Percentiles rank a stretch among this genome's conserved stretches.
Conservation (phyloP, 2,888 invertebrate species). For the Eristalis pertinax region DNA sequence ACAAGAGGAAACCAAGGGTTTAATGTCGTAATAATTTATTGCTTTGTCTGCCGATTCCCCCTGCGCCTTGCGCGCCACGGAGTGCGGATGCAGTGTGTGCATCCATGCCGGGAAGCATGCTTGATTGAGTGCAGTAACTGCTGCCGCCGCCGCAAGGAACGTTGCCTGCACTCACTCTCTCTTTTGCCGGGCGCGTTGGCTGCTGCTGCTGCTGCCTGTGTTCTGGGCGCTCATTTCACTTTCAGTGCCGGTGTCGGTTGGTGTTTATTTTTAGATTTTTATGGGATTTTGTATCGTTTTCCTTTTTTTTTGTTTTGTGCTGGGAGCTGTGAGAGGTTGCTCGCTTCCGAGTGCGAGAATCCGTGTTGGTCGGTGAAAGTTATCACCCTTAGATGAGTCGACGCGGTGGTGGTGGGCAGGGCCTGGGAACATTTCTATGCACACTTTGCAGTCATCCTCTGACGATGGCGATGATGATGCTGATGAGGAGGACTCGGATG, state of each 20-base stretch:
- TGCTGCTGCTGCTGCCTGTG: too few species aligned
- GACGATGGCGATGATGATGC: slow-evolving; percentile 23
- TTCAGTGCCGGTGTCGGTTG: slow-evolving; percentile 38
- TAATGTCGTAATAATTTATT: slow-evolving; percentile 70
- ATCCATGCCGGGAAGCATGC: slow-evolving; percentile 55
- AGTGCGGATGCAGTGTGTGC: slow-evolving; percentile 5
- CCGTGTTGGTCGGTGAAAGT: slow-evolving; percentile 53
- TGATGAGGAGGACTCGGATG: slow-evolving; percentile 56
- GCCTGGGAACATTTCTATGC: slow-evolving; percentile 59
- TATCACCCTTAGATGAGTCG: slow-evolving; percentile 62
- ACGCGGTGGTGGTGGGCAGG: slow-evolving; percentile 18
- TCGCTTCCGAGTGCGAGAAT: slow-evolving; percentile 19
- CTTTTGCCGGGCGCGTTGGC: too few species aligned
- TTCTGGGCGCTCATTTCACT: slow-evolving; percentile 13
- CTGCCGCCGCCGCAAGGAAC: slow-evolving; percentile 61
- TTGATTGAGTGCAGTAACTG: slow-evolving; percentile 62
- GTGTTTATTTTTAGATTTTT: slow-evolving; percentile 70
- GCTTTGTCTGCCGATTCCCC: slow-evolving; percentile 53
- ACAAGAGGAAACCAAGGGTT: slow-evolving; percentile 48
- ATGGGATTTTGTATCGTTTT: slow-evolving; percentile 46
- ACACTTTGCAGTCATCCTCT: neutral
- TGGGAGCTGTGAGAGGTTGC: slow-evolving; percentile 1
- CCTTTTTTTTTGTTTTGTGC: neutral
- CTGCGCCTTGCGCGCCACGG: neutral
- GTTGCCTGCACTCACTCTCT: slow-evolving; percentile 24